Evolutionary conservation across 2,888 invertebrate genomes (phyloP).

Genomic region (Agriopis aurantiaria): DNA sequence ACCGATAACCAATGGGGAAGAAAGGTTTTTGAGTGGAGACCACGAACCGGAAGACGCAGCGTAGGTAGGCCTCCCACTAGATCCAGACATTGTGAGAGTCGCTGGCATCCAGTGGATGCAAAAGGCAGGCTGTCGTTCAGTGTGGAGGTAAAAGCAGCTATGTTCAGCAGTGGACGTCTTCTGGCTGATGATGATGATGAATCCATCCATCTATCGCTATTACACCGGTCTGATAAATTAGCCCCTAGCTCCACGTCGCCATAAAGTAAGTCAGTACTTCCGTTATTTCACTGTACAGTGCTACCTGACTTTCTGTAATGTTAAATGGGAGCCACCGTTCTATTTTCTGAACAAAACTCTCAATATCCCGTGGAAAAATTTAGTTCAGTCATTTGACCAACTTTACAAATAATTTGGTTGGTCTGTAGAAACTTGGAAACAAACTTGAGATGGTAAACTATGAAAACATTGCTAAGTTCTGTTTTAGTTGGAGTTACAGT

Average conservation of each 20-base stretch:
- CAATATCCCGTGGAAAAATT: not conserved
- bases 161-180: too few species aligned
- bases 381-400: not conserved
- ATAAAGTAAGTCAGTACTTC: not conserved
- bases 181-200: too few species aligned
- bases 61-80: too few species aligned
- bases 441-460: constrained; percentile 23
- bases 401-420: not conserved
- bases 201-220: not conserved
- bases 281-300: not conserved
- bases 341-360: not conserved
- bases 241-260: not conserved
- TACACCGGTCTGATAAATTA: not conserved
- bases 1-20: too few species aligned
- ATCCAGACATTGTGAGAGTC: too few species aligned
- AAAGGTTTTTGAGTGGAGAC: too few species aligned
- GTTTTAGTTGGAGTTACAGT: constrained; percentile 24
- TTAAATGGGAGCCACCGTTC: not conserved
- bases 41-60: too few species aligned
- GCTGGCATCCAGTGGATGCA: too few species aligned
- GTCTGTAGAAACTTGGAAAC: constrained; percentile 5
- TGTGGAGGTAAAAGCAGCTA: too few species aligned
- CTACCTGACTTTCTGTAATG: not conserved
- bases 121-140: too few species aligned
- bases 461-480: constrained; percentile 26